Evolutionary conservation across 2,797 vertebrate species (phyloP).

Genomic region (Hephaestus fuliginosus): DNA sequence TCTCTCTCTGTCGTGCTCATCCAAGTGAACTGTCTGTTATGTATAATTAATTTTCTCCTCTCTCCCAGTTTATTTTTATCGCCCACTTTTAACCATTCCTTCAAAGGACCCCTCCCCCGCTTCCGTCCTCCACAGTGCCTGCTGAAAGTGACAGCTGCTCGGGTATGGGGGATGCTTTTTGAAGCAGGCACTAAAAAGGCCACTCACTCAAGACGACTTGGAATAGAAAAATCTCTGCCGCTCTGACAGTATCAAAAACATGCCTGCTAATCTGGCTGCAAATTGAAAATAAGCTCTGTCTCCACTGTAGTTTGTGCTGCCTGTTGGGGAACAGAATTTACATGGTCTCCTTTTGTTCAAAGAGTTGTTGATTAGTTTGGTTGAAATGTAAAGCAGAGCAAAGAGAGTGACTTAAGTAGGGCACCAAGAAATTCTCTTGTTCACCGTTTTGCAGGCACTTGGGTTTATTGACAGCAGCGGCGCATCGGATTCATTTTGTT

Average conservation of each 20-base stretch:
- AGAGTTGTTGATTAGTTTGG: constrained; percentile 68
- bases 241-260: constrained; percentile 75
- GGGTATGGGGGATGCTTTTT: constrained; percentile 77
- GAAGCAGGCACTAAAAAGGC: constrained; percentile 84
- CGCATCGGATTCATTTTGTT: constrained; percentile 28
- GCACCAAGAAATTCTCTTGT: constrained; percentile 35
- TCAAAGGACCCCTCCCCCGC: constrained; percentile 79
- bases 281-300: constrained; percentile 75
- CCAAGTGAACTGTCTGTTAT: constrained; percentile 83
- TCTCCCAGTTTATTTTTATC: constrained; percentile 86
- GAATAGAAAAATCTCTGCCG: constrained; percentile 69
- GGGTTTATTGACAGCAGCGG: constrained; percentile 1
- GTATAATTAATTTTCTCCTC: constrained; percentile 86
- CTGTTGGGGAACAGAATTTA: constrained; percentile 57
- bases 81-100: constrained; percentile 84
- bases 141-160: constrained; percentile 83
- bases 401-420: constrained; percentile 53
- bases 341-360: constrained; percentile 61
- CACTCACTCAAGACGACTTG: constrained; percentile 75
- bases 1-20: constrained; percentile 74
- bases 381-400: constrained; percentile 49
- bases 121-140: constrained; percentile 71
- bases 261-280: constrained; percentile 73
- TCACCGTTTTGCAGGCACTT: constrained; percentile 24
- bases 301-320: constrained; percentile 32